A percentile compares a stretch with the other conserved stretches of the same genome.
These are phyloP conservation scores for Dasyornis broadbenti DNA, from an alignment of 2,113 vertebrate genomes.

Conservation along the genomic window DNA sequence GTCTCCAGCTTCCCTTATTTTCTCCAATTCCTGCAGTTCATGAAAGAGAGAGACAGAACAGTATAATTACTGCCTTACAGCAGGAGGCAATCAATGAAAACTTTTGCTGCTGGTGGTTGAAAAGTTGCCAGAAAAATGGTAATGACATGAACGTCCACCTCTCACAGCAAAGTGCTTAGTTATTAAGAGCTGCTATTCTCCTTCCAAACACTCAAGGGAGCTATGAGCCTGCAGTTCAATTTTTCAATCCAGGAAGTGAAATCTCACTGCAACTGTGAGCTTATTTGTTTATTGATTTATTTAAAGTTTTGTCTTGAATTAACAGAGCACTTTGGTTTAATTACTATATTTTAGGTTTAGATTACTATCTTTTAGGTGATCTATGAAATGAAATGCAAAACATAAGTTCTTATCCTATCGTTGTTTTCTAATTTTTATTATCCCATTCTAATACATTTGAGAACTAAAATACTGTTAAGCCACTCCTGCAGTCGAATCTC, in stretches of 20 bases:
- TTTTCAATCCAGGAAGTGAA: slow-evolving; percentile 32
- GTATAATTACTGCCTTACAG: background rate
- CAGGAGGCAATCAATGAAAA: slow-evolving; percentile 35
- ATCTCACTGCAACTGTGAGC: background rate
- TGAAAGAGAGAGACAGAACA: background rate
- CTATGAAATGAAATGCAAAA: background rate
- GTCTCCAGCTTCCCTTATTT: background rate
- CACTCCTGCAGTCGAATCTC: background rate
- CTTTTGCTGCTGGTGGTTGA: slow-evolving; percentile 20
- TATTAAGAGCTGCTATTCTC: slow-evolving; percentile 58
- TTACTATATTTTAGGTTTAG: background rate
- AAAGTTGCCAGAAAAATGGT: slow-evolving; percentile 30
- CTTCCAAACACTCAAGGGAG: slow-evolving; percentile 61
- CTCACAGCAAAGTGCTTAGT: slow-evolving; percentile 1
- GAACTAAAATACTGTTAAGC: background rate
- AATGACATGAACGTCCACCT: background rate
- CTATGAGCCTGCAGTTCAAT: slow-evolving; percentile 41
- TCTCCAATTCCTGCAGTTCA: background rate
- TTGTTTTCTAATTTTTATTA: background rate
- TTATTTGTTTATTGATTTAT: background rate
- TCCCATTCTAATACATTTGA: background rate
- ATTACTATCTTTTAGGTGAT: background rate
- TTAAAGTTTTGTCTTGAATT: background rate
- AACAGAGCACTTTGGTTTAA: background rate
- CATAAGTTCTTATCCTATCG: background rate